Evolutionary conservation across 2,113 vertebrate genomes (phyloP), one percentile per base, ranked within the genome.

Genomic region (Callospermophilus lateralis): DNA sequence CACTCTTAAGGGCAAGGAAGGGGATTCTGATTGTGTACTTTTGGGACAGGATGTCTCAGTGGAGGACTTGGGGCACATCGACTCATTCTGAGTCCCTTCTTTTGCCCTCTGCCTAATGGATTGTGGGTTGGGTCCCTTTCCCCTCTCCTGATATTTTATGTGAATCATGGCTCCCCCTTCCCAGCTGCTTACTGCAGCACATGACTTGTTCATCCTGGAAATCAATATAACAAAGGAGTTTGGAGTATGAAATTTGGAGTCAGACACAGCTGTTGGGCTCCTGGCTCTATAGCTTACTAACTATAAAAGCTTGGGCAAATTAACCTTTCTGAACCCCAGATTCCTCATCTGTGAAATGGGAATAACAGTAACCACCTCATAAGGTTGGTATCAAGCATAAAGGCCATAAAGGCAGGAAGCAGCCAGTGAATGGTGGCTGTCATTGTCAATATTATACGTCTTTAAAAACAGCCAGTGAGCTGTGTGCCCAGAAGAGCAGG

Each of bases 401-500:
- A 58, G 32, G 39, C 48, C 37, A 48, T 16, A 17, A 55, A 19
- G 3, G 39, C 30, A 76, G 55, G 39, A 85, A 51, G 16, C 37
- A 65, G 1, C 37, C 4, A 24, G 1, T 20, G 20, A 84, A 51
- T 8, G 26, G 15, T 16, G 53, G 51, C 24, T 58, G 26, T 26
- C 0, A 0, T 83, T 37, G 24, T 26, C n/a, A 51, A 26, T 24
- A 53, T 6, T 16, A 24, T 0, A 8, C 13, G 19, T 70, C 83
- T 94, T 63, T n/a, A 22, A 61, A 83, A 74, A 6, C 11, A 24
- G 53, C 30, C 32, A 0, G 48, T 12, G 26, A 77, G 78, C 42
- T 1, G 0, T 13, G 15, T 26, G 3, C 53, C 34, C 1, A 1
- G 13, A 7, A 39, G 37, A n/a, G 0, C 1, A 78, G 61, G 0